A percentile compares a stretch with the other conserved stretches of the same genome.
Evolutionary conservation across 35 echinoderm and acorn worm genomes (phyloP).

Genomic region (Ophioderma brevispina): DNA sequence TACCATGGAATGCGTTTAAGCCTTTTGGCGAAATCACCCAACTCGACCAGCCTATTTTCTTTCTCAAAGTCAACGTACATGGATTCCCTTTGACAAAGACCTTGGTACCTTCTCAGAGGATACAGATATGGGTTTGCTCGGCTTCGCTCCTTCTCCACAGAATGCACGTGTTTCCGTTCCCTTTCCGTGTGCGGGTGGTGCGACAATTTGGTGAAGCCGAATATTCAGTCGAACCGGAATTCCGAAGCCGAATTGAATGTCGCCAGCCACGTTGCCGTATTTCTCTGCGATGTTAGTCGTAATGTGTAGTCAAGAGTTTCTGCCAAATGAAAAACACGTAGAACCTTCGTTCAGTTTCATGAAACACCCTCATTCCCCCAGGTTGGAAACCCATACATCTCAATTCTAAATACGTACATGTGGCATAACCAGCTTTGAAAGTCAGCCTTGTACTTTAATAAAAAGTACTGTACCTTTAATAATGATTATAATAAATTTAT

Average conservation of each 20-base stretch:
- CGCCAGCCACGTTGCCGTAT: slow-evolving; percentile 7
- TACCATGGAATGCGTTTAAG: slow-evolving; percentile 70
- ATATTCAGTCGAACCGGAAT: no score
- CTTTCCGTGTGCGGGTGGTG: slow-evolving; percentile 9
- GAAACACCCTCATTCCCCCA: no score
- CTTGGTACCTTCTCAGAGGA: background rate
- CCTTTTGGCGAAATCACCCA: slow-evolving; percentile 76
- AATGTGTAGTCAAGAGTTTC: slow-evolving; percentile 12
- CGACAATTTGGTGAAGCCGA: background rate
- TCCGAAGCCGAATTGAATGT: no score
- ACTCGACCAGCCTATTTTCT: slow-evolving; percentile 88
- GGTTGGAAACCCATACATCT: no score
- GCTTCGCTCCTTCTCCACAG: background rate
- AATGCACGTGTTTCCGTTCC: no score
- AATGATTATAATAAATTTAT: no score
- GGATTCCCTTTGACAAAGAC: slow-evolving; percentile 22
- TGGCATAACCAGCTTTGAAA: no score
- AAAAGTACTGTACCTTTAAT: no score
- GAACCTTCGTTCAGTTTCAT: no score
- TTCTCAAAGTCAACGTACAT: slow-evolving; percentile 85
- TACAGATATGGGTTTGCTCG: no score
- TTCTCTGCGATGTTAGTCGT: slow-evolving; percentile 54
- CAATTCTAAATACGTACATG: no score
- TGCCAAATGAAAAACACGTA: background rate
- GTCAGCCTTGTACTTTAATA: no score